Percentiles rank a stretch among this genome's conserved stretches.
phyloP scores from a whole-genome alignment of 2,113 vertebrate genomes.

The Campylorhamphus procurvoides region DNA sequence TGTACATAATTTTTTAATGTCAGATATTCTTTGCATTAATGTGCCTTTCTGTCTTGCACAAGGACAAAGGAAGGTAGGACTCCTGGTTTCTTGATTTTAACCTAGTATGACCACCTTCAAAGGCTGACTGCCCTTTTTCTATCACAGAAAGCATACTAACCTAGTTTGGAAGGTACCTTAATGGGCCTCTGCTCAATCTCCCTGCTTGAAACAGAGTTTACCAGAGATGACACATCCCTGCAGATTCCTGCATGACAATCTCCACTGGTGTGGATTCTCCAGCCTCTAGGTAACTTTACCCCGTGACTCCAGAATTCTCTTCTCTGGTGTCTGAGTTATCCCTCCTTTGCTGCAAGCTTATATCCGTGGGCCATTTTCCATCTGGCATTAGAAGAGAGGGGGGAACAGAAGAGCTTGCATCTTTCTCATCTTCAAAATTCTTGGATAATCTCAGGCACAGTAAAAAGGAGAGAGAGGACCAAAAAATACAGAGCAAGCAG shows the following conservation, averaged over 20 bases:
- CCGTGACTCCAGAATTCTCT: not conserved
- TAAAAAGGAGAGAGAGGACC: not conserved
- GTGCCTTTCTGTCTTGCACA: slow-evolving; percentile 13
- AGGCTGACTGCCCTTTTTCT: not conserved
- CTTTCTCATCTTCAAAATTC: not conserved
- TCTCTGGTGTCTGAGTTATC: not conserved
- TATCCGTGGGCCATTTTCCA: not conserved
- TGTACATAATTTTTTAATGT: slow-evolving; percentile 69
- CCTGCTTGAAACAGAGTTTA: not conserved
- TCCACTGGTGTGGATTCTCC: not conserved
- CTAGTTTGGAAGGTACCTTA: not conserved
- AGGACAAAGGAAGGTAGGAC: slow-evolving; percentile 29
- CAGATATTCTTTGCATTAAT: slow-evolving; percentile 55
- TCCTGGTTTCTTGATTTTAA: slow-evolving; percentile 44
- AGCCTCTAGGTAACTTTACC: not conserved
- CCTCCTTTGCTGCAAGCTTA: not conserved
- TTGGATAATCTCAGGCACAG: not conserved
- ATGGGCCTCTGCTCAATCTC: not conserved
- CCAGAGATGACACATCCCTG: not conserved
- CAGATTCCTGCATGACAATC: not conserved
- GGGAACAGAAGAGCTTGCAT: not conserved
- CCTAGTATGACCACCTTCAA: not conserved
- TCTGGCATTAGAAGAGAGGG: not conserved
- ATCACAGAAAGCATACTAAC: slow-evolving; percentile 48
- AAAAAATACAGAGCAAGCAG: not conserved